Evolutionary conservation across 2,888 invertebrate genomes (phyloP), one percentile per base, ranked within the genome.

Genomic region (Agrotis exclamationis): DNA sequence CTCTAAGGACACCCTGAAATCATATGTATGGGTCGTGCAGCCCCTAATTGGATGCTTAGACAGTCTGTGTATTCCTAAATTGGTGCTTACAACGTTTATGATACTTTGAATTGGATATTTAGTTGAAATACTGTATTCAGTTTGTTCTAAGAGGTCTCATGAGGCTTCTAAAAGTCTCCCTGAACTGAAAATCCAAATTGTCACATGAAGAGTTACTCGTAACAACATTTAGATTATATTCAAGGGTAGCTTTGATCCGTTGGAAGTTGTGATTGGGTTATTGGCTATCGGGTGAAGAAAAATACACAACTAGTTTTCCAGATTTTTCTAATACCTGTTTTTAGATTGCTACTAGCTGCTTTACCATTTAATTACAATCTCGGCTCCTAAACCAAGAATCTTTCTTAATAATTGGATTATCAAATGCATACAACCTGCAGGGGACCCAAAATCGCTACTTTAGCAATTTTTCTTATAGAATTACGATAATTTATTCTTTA

Each of bases 61-160:
- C 50, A 24, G 81, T 76, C 76, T 65, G 57, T 69, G 70, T 58
- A 65, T 14, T 50, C 24, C 63, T 51, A 70, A 76, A 80, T 65
- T 76, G 53, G 76, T 70, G 64, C 62, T 78, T 70, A 76, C 18
- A 44, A n/a, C 54, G 28, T 62, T 70, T 59, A 78, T 76, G 76
- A 65, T 76, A 63, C 47, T 28, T 62, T 62, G 50, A 65, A 78
- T 64, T 70, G 58, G 62, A 59, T 65, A 70, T 63, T 70, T 59
- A 59, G 39, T 54, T 70, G 51, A 63, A 63, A 80, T 75, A 80
- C 44, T 67, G 53, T 59, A 59, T 53, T 28, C n/a, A 44, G 54
- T 63, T 22, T n/a, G 63, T 75, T 54, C 47, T 9, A 47, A 80
- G 39, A 20, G 63, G 44, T 51, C 45, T 59, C 68, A 50, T 50